Evolutionary conservation across 37 sponge, comb jelly and placozoan species (phyloP).

Genomic region (Chondrosia reniformis): DNA sequence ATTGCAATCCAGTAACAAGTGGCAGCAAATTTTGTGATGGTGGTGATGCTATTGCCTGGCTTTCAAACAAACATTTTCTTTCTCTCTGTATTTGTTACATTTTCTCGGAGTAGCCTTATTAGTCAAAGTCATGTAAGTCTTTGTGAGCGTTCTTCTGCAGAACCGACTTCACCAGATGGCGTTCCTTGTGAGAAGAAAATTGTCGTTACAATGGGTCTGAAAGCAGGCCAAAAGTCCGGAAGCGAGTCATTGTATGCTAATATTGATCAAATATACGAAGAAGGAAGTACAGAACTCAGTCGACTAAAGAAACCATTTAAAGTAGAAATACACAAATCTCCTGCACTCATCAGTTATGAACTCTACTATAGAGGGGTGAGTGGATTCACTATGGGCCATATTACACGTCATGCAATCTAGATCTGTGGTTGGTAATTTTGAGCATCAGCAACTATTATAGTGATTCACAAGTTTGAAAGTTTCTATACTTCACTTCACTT

Average conservation of each 20-base stretch:
- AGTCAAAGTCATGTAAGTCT: not conserved
- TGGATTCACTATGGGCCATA: no score
- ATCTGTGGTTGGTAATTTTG: no score
- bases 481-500: not conserved
- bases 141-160: conserved; percentile 2
- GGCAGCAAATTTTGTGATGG: no score
- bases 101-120: not conserved
- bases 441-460: no score
- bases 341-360: conserved; percentile 50
- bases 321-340: conserved; percentile 59
- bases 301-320: conserved; percentile 66
- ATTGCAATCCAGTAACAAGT: no score
- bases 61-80: no score
- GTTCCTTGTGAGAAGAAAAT: conserved; percentile 59
- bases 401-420: no score
- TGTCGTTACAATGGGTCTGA: conserved; percentile 65
- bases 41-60: no score
- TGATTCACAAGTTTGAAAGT: no score
- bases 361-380: conserved; percentile 63
- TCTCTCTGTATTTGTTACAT: not conserved
- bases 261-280: conserved; percentile 47
- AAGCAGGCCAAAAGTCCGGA: conserved; percentile 36
- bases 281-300: conserved; percentile 21
- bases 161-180: conserved; percentile 13
- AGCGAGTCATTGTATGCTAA: conserved; percentile 74